phyloP scores from a whole-genome alignment of 2,888 invertebrate species.

The Octonoba sinensis region DNA sequence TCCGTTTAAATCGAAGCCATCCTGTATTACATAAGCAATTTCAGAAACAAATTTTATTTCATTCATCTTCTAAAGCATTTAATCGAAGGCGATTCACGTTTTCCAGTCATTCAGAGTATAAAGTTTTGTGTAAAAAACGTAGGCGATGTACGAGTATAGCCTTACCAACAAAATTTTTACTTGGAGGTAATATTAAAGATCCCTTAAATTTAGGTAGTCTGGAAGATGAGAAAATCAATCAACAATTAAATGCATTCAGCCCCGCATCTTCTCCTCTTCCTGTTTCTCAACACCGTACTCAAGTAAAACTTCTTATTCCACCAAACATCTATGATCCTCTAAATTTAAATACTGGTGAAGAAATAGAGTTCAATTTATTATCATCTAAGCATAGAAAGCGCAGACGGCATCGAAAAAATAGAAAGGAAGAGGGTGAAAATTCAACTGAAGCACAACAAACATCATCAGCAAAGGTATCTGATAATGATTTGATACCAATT shows the following conservation, averaged over 20 bases:
- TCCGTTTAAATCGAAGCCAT: slow-evolving; percentile 22
- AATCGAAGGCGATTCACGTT: slow-evolving; percentile 43
- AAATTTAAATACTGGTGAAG: slow-evolving; percentile 76
- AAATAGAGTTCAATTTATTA: slow-evolving; percentile 66
- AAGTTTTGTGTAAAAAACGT: slow-evolving; percentile 75
- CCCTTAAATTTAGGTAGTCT: slow-evolving; percentile 93
- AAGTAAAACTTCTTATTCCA: slow-evolving; percentile 90
- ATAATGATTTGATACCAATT: not conserved
- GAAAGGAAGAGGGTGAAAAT: slow-evolving; percentile 66
- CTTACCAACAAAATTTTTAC: slow-evolving; percentile 90
- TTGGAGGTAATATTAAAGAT: slow-evolving; percentile 95
- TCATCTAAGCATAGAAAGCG: slow-evolving; percentile 67
- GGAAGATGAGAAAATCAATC: slow-evolving; percentile 74
- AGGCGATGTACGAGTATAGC: slow-evolving; percentile 80
- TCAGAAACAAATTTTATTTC: slow-evolving; percentile 14
- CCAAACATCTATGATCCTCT: slow-evolving; percentile 93
- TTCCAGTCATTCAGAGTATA: slow-evolving; percentile 45
- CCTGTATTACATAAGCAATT: slow-evolving; percentile 26
- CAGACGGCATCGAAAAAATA: slow-evolving; percentile 66
- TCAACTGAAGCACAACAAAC: not conserved
- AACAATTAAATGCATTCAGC: slow-evolving; percentile 76
- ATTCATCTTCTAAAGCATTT: slow-evolving; percentile 12
- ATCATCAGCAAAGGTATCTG: not conserved
- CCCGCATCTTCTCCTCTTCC: slow-evolving; percentile 92
- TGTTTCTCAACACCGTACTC: slow-evolving; percentile 78